phyloP scores from a whole-genome alignment of 2,113 vertebrate species.

The Electrona antarctica region DNA sequence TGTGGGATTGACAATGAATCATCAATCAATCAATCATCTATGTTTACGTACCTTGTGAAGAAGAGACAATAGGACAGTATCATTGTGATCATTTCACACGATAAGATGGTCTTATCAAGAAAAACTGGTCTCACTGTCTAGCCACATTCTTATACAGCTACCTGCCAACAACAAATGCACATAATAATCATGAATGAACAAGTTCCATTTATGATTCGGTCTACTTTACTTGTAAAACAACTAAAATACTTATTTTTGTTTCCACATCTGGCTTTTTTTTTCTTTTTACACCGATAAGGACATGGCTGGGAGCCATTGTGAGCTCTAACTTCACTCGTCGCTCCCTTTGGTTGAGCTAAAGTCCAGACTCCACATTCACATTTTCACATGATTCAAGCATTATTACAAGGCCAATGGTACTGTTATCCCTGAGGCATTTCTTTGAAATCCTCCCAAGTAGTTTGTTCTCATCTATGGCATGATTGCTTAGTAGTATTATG shows the following conservation, averaged over 20 bases:
- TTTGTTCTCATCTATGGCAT: conserved; percentile 34
- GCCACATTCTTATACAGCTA: conserved; percentile 2
- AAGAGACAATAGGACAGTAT: too few relatives aligned
- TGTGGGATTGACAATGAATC: neutral
- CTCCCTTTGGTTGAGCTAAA: conserved; percentile 34
- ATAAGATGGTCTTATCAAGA: too few relatives aligned
- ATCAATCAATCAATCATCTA: neutral
- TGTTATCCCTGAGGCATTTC: conserved; percentile 20
- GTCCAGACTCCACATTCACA: conserved; percentile 34
- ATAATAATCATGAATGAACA: conserved; percentile 20
- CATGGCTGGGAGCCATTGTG: conserved; percentile 17
- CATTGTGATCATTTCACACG: conserved; percentile 24
- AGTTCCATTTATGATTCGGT: neutral
- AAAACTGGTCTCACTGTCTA: conserved; percentile 19
- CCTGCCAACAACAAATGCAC: neutral
- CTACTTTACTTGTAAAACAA: neutral
- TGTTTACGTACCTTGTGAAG: neutral
- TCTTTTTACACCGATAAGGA: conserved; percentile 27
- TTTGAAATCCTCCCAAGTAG: conserved; percentile 3
- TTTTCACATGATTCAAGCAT: conserved; percentile 32
- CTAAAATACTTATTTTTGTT: conserved; percentile 8
- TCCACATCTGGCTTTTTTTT: conserved; percentile 12
- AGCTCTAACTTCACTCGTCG: conserved; percentile 25
- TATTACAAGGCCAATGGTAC: conserved; percentile 51
- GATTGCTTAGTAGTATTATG: neutral